phyloP scores from a whole-genome alignment of 1,140 invertebrate species.

The Mercenaria mercenaria region DNA sequence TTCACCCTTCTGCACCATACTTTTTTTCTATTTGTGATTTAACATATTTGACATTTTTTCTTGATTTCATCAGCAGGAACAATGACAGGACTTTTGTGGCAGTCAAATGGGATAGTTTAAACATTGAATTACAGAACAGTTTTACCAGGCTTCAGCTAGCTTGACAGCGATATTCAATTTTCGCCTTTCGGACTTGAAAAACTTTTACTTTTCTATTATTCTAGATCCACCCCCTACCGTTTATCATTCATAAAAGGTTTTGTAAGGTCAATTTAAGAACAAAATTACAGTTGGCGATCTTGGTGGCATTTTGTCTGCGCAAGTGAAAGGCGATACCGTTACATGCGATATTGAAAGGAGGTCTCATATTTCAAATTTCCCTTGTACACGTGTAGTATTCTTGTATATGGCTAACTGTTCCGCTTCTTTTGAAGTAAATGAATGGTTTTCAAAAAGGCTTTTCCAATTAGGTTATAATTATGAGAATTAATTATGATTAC shows the following conservation, averaged over 20 bases:
- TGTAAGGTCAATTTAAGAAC: slow-evolving; percentile 16
- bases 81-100: not conserved
- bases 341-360: not conserved
- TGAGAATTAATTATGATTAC: not conserved
- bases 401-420: not conserved
- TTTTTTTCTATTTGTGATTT: not conserved
- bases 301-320: slow-evolving; percentile 11
- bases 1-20: not conserved
- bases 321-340: not conserved
- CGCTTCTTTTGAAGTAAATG: slow-evolving; percentile 19
- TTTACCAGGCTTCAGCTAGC: not conserved
- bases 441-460: slow-evolving; percentile 2
- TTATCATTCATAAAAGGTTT: slow-evolving; percentile 7
- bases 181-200: not conserved
- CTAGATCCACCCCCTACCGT: slow-evolving; percentile 8
- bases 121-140: not conserved
- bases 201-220: slow-evolving; percentile 17
- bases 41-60: not conserved
- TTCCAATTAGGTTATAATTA: slow-evolving; percentile 33
- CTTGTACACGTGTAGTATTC: not conserved
- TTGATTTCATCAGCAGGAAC: not conserved
- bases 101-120: not conserved
- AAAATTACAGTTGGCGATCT: not conserved
- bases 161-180: slow-evolving; percentile 20
- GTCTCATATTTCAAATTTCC: slow-evolving; percentile 12